Percentiles rank a stretch among this genome's conserved stretches.
These are phyloP conservation scores for Lophochroa leadbeateri DNA, from an alignment of 2,113 vertebrate genomes.

Conservation along the genomic window DNA sequence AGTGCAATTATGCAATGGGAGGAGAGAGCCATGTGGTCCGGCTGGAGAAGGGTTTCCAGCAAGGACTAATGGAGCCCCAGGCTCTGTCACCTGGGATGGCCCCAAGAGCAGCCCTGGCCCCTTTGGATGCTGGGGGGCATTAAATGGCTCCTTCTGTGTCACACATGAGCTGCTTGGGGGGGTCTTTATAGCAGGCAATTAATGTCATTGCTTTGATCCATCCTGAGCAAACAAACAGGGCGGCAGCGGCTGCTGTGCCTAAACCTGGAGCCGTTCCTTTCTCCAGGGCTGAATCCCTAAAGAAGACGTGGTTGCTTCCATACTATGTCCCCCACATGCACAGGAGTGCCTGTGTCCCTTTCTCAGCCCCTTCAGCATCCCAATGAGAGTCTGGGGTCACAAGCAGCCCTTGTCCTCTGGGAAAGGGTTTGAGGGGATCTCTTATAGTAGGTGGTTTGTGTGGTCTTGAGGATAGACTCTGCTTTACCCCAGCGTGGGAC, in stretches of 20 bases:
- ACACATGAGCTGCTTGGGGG: background rate
- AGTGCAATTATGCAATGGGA: background rate
- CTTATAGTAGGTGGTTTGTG: rapidly evolving
- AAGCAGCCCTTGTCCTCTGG: background rate
- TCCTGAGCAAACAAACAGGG: background rate
- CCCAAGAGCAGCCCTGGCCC: background rate
- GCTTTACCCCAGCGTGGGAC: background rate
- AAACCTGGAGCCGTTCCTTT: background rate
- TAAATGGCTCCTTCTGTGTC: background rate
- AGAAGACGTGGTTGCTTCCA: rapidly evolving
- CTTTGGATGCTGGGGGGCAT: background rate
- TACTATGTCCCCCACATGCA: background rate
- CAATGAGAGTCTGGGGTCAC: background rate
- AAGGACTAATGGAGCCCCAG: background rate
- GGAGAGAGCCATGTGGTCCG: background rate
- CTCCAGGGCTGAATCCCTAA: rapidly evolving
- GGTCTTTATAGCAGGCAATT: background rate
- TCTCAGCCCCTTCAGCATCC: background rate
- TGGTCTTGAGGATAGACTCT: background rate
- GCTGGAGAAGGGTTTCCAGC: background rate
- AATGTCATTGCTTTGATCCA: background rate
- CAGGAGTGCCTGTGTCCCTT: background rate
- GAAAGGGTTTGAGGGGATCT: background rate
- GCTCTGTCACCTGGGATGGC: background rate
- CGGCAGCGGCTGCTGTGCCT: rapidly evolving